phyloP scores from a whole-genome alignment of 2,888 invertebrate species.

The Xanthia togata region DNA sequence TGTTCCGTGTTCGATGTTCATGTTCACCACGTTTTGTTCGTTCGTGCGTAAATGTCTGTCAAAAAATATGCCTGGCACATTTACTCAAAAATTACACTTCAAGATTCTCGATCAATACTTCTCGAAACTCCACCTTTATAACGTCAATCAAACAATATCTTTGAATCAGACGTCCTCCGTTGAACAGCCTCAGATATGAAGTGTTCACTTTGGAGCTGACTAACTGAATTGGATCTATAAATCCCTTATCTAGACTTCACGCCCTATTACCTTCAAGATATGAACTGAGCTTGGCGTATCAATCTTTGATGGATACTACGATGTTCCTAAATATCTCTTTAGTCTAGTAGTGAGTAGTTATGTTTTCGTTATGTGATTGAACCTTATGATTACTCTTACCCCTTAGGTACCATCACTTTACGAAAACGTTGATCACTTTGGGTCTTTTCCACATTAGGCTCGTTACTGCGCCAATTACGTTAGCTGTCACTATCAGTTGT shows the following conservation, averaged over 20 bases:
- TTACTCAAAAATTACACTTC: background rate
- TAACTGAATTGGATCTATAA: constrained; percentile 45
- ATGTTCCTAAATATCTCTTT: background rate
- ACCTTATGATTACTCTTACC: background rate
- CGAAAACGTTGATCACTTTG: background rate
- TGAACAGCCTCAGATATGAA: constrained; percentile 25
- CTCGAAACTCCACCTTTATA: background rate
- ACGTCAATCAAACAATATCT: constrained; percentile 30
- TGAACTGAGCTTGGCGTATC: constrained; percentile 33
- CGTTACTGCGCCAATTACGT: background rate
- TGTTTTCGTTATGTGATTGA: no score
- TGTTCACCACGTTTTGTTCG: no score
- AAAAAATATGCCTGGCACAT: background rate
- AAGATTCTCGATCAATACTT: background rate
- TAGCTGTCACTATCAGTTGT: no score
- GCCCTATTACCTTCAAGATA: constrained; percentile 42
- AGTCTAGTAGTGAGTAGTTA: no score
- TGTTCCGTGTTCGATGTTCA: no score
- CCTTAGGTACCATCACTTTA: background rate
- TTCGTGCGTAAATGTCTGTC: no score
- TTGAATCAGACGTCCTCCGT: constrained; percentile 5
- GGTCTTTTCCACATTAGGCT: background rate
- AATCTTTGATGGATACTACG: constrained; percentile 14
- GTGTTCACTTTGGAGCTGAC: constrained; percentile 34
- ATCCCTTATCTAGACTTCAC: constrained; percentile 55